Percentiles rank a stretch among this genome's conserved stretches.
These are phyloP conservation scores for Silurus asotus DNA, from an alignment of 2,113 vertebrate genomes.

Conservation along the genomic window DNA sequence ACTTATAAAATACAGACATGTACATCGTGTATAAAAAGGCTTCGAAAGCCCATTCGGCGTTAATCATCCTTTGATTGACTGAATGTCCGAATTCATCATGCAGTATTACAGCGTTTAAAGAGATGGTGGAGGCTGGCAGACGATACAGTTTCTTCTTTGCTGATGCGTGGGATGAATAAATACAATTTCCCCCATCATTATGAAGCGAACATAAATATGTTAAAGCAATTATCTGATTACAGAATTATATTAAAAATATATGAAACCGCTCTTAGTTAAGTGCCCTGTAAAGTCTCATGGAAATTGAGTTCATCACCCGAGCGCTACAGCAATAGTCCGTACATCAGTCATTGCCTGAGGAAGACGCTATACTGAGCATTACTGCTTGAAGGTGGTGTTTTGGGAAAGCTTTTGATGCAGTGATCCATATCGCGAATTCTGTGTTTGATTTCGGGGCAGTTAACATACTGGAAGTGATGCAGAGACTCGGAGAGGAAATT, in stretches of 20 bases:
- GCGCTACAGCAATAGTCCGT: not conserved
- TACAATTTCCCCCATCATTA: not conserved
- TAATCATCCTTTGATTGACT: not conserved
- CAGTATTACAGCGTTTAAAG: not conserved
- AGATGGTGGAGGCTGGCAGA: not conserved
- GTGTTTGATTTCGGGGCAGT: not conserved
- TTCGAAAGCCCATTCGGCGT: not conserved
- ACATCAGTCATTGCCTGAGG: not conserved
- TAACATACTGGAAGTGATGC: not conserved
- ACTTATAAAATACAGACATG: not conserved
- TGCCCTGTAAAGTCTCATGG: not conserved
- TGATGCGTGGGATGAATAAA: not conserved
- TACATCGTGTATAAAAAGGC: not conserved
- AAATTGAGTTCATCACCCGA: not conserved
- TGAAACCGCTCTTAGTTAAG: not conserved
- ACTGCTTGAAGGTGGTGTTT: not conserved
- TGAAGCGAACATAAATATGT: not conserved
- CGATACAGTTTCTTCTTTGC: not conserved
- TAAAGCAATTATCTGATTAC: not conserved
- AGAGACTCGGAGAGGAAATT: conserved; percentile 2
- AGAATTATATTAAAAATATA: not conserved
- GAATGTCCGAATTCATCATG: not conserved
- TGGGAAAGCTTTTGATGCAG: not conserved
- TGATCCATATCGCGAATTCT: conserved; percentile 9
- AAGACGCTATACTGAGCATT: not conserved